A percentile compares a stretch with the other conserved stretches of the same genome.
phyloP scores from a whole-genome alignment of 2,113 vertebrate species.

The Balaeniceps rex region DNA sequence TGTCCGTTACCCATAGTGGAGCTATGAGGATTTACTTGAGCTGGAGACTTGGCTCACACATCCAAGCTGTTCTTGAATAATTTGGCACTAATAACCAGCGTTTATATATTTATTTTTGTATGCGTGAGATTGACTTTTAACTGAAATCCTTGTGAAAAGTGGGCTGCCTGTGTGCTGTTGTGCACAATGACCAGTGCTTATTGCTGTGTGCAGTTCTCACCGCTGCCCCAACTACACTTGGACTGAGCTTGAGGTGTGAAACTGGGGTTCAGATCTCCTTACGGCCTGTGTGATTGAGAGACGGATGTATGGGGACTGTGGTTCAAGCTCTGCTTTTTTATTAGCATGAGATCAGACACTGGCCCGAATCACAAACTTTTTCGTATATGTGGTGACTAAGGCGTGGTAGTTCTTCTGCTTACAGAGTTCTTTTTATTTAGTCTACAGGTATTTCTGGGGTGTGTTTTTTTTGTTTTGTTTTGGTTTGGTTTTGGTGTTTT shows the following conservation, averaged over 20 bases:
- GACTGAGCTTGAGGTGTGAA: neutral
- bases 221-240: accelerated
- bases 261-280: neutral
- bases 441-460: neutral
- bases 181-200: neutral
- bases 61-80: neutral
- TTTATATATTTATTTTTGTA: neutral
- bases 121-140: neutral
- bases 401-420: neutral
- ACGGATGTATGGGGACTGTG: neutral
- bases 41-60: neutral
- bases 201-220: neutral
- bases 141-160: neutral
- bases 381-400: neutral
- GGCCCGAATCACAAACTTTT: neutral
- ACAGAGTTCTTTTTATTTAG: neutral
- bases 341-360: neutral
- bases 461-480: too few species aligned
- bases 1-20: neutral
- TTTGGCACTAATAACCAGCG: neutral
- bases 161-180: neutral
- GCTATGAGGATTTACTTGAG: neutral
- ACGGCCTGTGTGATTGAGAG: neutral
- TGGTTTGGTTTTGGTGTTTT: too few species aligned
- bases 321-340: neutral